Base-by-base conservation (phyloP, 1,140 invertebrate genomes). In the Thaumetopoea pityocampa region DNA sequence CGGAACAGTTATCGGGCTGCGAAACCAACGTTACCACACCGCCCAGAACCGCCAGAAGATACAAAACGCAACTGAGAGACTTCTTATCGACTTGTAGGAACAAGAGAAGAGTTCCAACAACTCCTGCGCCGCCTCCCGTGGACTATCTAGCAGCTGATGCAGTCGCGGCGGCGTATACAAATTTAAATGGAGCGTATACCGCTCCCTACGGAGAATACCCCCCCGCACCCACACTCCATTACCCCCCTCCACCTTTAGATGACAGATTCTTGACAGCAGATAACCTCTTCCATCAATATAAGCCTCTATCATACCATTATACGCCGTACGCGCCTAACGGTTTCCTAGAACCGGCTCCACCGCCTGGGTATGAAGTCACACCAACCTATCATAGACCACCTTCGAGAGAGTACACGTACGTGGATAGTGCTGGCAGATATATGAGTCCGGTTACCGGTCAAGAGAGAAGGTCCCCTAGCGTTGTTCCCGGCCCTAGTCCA, bases 21-120 rank as follows among this genome's bases (percentile, higher is more conserved):
- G 86, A 64, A 53, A 85, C 73, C 3, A 61, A 79, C 86, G 48
- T 89, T 85, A 49, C 88, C 85, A 90, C 92, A 3, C 91, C 93
- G 0, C 92, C 93, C 24, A 78, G 94, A 65, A 91, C 94, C 1
- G 94, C 95, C 49, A 88, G 94, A 14, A 87, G 96, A 54, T 97
- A 97, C 77, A 98, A 98, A 76, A 96, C 95, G 3, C 96, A 97
- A 79, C 86, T 97, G 2, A 86, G 95, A 16, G 96, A 98, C 80
- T 97, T 97, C 70, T 85, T 98, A 3, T 96, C 95, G 3, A 96
- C 94, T 1, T 97, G 95, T 73, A 89, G 95, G 35, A 94, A 93
- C 40, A 98, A 98, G 74, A 89, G 95, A 62, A 96, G 96, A 86
- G 85, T 93, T 12, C 87, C 91, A 7, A 85, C 72, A 5, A 85